Conservation (phyloP, 2,888 invertebrate genomes). For the Drosophila rellima region DNA sequence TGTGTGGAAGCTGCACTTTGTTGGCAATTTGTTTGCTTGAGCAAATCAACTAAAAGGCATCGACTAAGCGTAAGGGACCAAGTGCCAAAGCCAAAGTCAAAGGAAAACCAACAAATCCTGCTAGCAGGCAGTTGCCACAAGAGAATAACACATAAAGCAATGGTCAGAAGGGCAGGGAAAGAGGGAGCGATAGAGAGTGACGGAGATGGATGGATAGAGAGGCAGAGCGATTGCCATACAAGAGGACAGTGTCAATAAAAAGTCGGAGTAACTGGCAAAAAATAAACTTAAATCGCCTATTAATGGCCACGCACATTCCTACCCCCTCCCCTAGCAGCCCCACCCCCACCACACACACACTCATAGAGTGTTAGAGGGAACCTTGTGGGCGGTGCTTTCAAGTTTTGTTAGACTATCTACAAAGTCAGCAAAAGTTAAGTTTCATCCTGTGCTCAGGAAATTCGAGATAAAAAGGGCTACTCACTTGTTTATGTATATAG, state of each 20-base stretch:
- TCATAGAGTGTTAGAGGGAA: not conserved
- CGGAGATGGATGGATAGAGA: conserved; percentile 5
- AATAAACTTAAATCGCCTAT: conserved; percentile 79
- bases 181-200: not conserved
- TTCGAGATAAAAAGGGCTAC: conserved; percentile 48
- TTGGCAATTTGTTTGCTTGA: conserved; percentile 79
- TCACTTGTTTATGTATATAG: conserved; percentile 20
- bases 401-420: conserved; percentile 58
- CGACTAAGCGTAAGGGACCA: conserved; percentile 36
- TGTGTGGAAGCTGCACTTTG: conserved; percentile 42
- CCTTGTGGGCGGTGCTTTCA: conserved; percentile 34
- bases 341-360: not conserved
- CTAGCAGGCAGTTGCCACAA: conserved; percentile 11
- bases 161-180: not conserved
- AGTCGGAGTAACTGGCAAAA: conserved; percentile 65
- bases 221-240: conserved; percentile 29
- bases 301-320: conserved; percentile 54
- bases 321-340: not conserved
- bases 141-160: conserved; percentile 10
- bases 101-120: conserved; percentile 50
- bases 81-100: conserved; percentile 52
- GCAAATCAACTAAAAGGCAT: conserved; percentile 75
- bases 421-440: conserved; percentile 77
- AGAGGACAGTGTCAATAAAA: conserved; percentile 69
- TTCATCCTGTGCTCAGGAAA: conserved; percentile 52